These are phyloP conservation scores for Drosophila saltans DNA, from an alignment of 1,140 invertebrate species.

Conservation along the genomic window DNA sequence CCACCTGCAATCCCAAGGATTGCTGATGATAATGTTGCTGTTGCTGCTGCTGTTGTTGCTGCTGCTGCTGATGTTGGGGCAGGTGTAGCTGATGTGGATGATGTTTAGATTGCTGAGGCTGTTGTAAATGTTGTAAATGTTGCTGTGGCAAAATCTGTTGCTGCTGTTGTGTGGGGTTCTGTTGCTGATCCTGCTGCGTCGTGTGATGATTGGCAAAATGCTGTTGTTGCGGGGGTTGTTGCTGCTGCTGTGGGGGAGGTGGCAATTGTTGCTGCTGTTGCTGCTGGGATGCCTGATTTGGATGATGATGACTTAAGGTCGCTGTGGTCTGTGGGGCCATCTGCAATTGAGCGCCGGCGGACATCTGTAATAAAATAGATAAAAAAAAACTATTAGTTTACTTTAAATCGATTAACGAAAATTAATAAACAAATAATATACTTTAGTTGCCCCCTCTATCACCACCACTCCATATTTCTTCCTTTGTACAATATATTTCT, in stretches of 20 bases:
- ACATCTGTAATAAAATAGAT: slow-evolving; percentile 89
- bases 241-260: slow-evolving; percentile 56
- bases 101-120: slow-evolving; percentile 65
- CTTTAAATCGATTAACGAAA: not conserved
- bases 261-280: slow-evolving; percentile 59
- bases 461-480: not conserved
- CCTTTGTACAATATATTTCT: not conserved
- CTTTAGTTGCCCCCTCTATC: not conserved
- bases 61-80: slow-evolving; percentile 62
- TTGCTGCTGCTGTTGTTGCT: slow-evolving; percentile 37
- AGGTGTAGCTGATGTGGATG: slow-evolving; percentile 62
- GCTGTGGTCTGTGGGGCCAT: slow-evolving; percentile 95
- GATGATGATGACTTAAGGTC: slow-evolving; percentile 90
- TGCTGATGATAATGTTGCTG: slow-evolving; percentile 69
- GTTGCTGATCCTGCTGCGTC: slow-evolving; percentile 57
- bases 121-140: slow-evolving; percentile 56
- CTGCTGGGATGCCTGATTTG: slow-evolving; percentile 57
- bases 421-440: not conserved
- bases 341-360: slow-evolving; percentile 96
- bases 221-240: slow-evolving; percentile 55
- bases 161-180: slow-evolving; percentile 39
- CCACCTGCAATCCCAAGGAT: slow-evolving; percentile 35
- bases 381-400: slow-evolving; percentile 11
- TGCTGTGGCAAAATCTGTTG: slow-evolving; percentile 61
- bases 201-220: slow-evolving; percentile 74